Evolutionary conservation across 30 jellyfish, hydroid and myxozoan species (phyloP).

Genomic region (Nemopilema nomurai): DNA sequence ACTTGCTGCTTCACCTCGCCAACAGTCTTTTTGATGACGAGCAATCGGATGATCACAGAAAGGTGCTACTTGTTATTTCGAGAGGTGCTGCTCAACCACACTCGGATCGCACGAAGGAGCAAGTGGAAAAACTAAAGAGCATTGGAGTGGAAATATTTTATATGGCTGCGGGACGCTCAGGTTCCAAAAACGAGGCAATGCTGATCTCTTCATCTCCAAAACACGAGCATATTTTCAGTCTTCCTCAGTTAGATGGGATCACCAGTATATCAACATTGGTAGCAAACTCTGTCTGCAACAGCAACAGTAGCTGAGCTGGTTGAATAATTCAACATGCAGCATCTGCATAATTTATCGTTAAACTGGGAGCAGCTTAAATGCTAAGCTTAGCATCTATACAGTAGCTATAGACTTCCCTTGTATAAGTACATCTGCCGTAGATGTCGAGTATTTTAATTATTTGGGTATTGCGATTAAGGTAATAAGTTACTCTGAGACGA

Average conservation of each 20-base stretch:
- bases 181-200: constrained; percentile 12
- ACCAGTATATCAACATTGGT: constrained; percentile 1
- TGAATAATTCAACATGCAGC: background rate
- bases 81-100: constrained; percentile 1
- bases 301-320: background rate
- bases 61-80: constrained; percentile 31
- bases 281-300: constrained; percentile 26
- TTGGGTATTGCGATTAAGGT: no score
- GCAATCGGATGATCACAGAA: background rate
- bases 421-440: no score
- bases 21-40: constrained; percentile 18
- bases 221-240: constrained; percentile 30
- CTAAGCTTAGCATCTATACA: background rate
- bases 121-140: constrained; percentile 16
- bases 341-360: background rate
- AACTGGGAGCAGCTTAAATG: background rate
- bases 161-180: constrained; percentile 1
- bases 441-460: no score
- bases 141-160: constrained; percentile 50
- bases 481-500: no score
- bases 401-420: background rate
- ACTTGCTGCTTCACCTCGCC: constrained; percentile 47
- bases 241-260: constrained; percentile 10
- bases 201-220: constrained; percentile 52
- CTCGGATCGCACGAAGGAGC: background rate